Percentiles rank a stretch among this genome's conserved stretches.
Evolutionary conservation across 2,113 vertebrate genomes (phyloP).

Genomic region (Ceyx melanurus): DNA sequence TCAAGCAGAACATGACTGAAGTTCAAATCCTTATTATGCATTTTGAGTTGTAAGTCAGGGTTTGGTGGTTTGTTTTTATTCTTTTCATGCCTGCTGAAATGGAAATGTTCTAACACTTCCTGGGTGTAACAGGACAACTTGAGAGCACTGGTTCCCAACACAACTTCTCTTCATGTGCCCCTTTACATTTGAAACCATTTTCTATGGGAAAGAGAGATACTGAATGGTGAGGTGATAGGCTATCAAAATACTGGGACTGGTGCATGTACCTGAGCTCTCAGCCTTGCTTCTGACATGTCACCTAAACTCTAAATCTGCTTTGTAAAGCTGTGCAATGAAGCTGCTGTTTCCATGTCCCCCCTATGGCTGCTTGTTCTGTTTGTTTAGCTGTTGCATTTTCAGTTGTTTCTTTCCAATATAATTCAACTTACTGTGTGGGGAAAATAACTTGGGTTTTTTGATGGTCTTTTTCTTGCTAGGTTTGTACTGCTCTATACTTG

Average conservation of each 20-base stretch:
- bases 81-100: no score
- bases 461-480: not conserved
- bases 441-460: not conserved
- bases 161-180: no score
- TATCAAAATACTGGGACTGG: not conserved
- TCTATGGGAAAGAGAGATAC: not conserved
- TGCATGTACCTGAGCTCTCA: accelerated
- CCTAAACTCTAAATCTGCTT: not conserved
- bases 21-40: not conserved
- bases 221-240: not conserved
- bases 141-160: no score
- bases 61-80: no score
- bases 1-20: conserved; percentile 2
- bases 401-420: not conserved
- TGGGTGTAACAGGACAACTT: no score
- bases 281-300: not conserved
- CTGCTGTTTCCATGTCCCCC: not conserved
- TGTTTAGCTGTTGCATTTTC: not conserved
- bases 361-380: accelerated
- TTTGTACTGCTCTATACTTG: not conserved
- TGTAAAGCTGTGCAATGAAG: not conserved
- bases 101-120: no score
- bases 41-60: not conserved
- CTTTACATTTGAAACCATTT: not conserved
- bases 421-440: not conserved